Evolutionary conservation across 2,888 invertebrate genomes (phyloP), one percentile per base, ranked within the genome.

Genomic region (Stegana nigrithorax): DNA sequence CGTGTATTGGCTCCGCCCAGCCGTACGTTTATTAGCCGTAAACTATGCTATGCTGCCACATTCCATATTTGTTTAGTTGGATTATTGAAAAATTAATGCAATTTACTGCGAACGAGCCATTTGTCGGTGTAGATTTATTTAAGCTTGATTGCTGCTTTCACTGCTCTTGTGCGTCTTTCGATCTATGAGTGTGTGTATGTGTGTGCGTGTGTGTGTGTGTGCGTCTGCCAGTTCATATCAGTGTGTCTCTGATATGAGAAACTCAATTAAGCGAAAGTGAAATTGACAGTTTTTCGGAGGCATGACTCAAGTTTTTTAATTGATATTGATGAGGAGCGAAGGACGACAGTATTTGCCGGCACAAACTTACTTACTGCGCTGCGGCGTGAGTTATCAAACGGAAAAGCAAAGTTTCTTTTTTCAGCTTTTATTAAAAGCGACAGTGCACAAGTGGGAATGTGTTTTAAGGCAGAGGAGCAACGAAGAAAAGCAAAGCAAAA

Each of bases 61-160:
- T 81, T 68, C 67, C 69, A 69, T 78, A 72, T 79, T 73, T 77
- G 68, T 72, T 73, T 72, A 65, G 60, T 67, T 65, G 44, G 72
- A 78, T 78, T 78, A 80, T 80, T 81, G 78, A 72, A 76, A 79
- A 73, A 76, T 73, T 74, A 78, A 76, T 80, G 73, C 69, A 79
- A 79, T 80, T 59, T 36, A 23, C 53, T 58, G 56, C 27, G n/a
- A 17, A 19, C 39, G 51, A 12, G 51, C 17, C 47, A 47, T 53
- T 53, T 32, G 53, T 47, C 32, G 36, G 19, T 55, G 12, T 53
- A 25, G n/a, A 53, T 32, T 53, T 53, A 53, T 32, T 17, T 47
- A 23, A 14, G 47, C 14, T 42, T 42, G 42, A 42, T 10, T 42
- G 14, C 42, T 12, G 2, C 12, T 17, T 6, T n/a, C n/a, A n/a